Conservation (phyloP, 1,140 invertebrate species). For the Paracyclopina nana region DNA sequence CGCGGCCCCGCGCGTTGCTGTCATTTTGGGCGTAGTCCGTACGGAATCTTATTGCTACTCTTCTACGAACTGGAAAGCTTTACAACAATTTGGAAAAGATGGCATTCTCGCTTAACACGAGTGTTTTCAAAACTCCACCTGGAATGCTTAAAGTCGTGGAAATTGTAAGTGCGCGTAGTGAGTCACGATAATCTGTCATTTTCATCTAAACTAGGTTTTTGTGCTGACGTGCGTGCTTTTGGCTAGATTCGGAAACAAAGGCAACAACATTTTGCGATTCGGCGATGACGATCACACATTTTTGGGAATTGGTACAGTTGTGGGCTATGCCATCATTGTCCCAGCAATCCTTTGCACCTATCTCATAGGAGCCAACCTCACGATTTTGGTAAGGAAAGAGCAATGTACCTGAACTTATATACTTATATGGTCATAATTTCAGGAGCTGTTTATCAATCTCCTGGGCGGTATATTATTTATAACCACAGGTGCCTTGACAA, state of each 20-base stretch:
- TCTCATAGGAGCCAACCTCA: neutral
- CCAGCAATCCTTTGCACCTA: neutral
- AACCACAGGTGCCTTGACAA: no score
- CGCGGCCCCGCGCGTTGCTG: no score
- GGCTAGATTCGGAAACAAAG: neutral
- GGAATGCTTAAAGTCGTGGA: neutral
- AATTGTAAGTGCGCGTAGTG: neutral
- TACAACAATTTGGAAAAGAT: no score
- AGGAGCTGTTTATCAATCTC: no score
- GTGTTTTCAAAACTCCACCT: neutral
- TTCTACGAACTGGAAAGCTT: no score
- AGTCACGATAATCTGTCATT: neutral
- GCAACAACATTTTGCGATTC: neutral
- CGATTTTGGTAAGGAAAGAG: constrained; percentile 3
- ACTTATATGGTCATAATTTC: no score
- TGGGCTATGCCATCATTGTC: neutral
- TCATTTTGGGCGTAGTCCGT: no score
- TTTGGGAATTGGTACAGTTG: neutral
- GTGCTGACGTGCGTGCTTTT: neutral
- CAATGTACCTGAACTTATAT: no score
- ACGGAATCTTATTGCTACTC: no score
- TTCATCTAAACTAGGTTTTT: neutral
- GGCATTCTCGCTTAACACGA: neutral
- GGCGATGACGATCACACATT: neutral
- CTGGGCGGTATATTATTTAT: no score